phyloP scores from a whole-genome alignment of 2,888 invertebrate species.

The Drosophila parthenogenetica region DNA sequence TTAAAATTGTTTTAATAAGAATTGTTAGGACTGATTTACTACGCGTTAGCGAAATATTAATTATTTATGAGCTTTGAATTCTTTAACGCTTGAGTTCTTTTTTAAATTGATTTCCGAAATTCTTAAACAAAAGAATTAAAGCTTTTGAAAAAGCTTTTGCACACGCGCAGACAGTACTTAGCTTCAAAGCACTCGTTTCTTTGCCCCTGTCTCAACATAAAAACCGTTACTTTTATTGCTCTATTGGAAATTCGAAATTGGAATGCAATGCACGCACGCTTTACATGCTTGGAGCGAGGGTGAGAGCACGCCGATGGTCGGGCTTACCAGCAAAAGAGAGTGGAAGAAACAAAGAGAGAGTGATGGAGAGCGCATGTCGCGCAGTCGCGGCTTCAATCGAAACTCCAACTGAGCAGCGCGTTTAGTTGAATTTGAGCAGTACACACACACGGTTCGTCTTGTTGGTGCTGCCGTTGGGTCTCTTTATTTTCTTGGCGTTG shows the following conservation, averaged over 20 bases:
- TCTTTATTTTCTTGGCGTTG: slow-evolving; percentile 17
- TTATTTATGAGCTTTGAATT: too few relatives aligned
- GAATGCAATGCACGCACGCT: slow-evolving; percentile 59
- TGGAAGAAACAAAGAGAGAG: too few relatives aligned
- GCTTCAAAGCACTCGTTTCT: too few relatives aligned
- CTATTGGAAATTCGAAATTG: slow-evolving; percentile 1
- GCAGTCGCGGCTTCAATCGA: slow-evolving; percentile 30
- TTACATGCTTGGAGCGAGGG: slow-evolving; percentile 6
- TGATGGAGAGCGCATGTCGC: neutral
- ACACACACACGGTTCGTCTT: slow-evolving; percentile 44
- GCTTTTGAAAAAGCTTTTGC: too few relatives aligned
- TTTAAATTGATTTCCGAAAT: too few relatives aligned
- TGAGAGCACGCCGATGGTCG: neutral
- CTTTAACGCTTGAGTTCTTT: too few relatives aligned
- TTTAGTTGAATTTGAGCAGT: slow-evolving; percentile 62
- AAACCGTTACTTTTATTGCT: neutral
- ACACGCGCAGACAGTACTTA: too few relatives aligned
- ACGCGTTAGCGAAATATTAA: too few relatives aligned
- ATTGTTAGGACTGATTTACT: neutral
- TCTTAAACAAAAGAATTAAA: too few relatives aligned
- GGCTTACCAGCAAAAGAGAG: neutral
- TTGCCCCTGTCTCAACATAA: neutral
- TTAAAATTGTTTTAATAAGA: slow-evolving; percentile 44
- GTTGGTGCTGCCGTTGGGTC: slow-evolving; percentile 17
- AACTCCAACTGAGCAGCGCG: slow-evolving; percentile 29